Evolutionary conservation across 2,888 invertebrate genomes (phyloP).

Genomic region (Drosophila mimetica): DNA sequence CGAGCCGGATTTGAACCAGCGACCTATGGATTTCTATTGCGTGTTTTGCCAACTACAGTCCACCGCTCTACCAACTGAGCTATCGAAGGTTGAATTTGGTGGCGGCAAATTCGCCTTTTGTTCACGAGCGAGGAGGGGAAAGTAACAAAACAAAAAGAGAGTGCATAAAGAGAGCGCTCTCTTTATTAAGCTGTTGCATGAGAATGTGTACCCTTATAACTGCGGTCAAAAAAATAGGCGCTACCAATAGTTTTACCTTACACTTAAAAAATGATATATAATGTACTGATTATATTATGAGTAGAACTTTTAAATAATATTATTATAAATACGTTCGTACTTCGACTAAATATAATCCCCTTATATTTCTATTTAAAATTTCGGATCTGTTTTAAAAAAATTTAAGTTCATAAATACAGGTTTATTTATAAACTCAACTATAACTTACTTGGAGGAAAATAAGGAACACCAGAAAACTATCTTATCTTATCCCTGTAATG

Average conservation of each 20-base stretch:
- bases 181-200: neutral
- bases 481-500: neutral
- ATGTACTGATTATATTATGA: no score
- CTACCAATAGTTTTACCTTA: no score
- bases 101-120: conserved; percentile 63
- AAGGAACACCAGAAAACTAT: no score
- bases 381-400: no score
- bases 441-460: no score
- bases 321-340: no score
- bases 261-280: no score
- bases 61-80: conserved; percentile 43
- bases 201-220: neutral
- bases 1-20: conserved; percentile 75
- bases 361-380: no score
- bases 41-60: conserved; percentile 28
- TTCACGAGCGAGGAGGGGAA: conserved; percentile 39
- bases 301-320: neutral
- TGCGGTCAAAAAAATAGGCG: neutral
- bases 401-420: no score
- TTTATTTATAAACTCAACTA: no score
- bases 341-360: no score
- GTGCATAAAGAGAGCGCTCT: neutral
- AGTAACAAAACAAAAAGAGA: neutral
- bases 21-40: conserved; percentile 73
- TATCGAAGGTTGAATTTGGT: conserved; percentile 27